phyloP scores from a whole-genome alignment of 2,797 vertebrate species.

The Monodelphis domestica region DNA sequence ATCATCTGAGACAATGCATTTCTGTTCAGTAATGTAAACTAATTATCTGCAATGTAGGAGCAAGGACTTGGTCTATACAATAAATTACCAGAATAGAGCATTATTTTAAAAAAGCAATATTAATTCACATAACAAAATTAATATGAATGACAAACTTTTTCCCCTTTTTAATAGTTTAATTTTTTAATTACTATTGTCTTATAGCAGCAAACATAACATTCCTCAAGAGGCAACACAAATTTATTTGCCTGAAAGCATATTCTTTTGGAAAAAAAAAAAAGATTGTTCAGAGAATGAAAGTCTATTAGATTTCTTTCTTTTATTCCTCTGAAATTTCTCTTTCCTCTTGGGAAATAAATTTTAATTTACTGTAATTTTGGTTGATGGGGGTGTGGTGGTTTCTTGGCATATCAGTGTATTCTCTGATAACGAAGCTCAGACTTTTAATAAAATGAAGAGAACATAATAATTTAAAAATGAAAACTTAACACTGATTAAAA shows the following conservation, averaged over 20 bases:
- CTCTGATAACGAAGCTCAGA: slow-evolving; percentile 73
- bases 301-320: slow-evolving; percentile 81
- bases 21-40: slow-evolving; percentile 83
- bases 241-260: slow-evolving; percentile 83
- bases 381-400: slow-evolving; percentile 71
- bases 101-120: slow-evolving; percentile 80
- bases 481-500: slow-evolving; percentile 61
- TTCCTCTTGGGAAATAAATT: slow-evolving; percentile 85
- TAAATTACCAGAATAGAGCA: slow-evolving; percentile 75
- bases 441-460: slow-evolving; percentile 75
- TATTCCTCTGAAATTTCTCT: slow-evolving; percentile 82
- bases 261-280: slow-evolving; percentile 80
- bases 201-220: slow-evolving; percentile 68
- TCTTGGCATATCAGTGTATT: slow-evolving; percentile 73
- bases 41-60: slow-evolving; percentile 74
- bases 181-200: slow-evolving; percentile 85
- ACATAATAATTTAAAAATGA: slow-evolving; percentile 47
- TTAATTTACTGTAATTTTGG: slow-evolving; percentile 84
- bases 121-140: slow-evolving; percentile 78
- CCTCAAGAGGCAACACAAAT: slow-evolving; percentile 80
- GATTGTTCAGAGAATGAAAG: slow-evolving; percentile 78
- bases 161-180: slow-evolving; percentile 79
- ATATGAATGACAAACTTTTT: slow-evolving; percentile 83
- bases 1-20: slow-evolving; percentile 80
- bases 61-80: slow-evolving; percentile 70